Evolutionary conservation across 2,113 vertebrate species (phyloP), one percentile per base, ranked within the genome.

Genomic region (Nothoprocta perdicaria): DNA sequence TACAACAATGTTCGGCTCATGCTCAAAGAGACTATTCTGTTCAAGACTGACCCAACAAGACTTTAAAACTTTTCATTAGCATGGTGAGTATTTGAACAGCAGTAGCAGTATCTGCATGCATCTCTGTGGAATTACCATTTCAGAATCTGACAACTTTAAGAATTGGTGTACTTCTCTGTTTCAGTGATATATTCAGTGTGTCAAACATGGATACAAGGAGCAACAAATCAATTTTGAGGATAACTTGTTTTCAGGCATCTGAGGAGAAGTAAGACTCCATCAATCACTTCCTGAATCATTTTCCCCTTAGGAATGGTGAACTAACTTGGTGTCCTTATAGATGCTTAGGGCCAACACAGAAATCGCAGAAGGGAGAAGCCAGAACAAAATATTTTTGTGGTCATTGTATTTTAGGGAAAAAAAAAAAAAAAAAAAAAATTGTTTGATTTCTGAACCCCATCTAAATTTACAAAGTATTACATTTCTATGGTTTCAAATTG

Each of bases 191-290:
- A 72, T 91, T 80, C 92, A 68, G 41, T 72, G 33, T 91, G 87
- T 95, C 93, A 95, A 92, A 88, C 95, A 95, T 95, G 61, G 82
- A 90, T 90, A 89, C 85, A 94, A 92, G 82, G 89, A 95, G 88
- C 77, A 92, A 80, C 90, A 95, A 95, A 96, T 96, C 94, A 89
- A 80, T 96, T 96, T 94, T 91, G 61, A 78, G 79, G 84, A 87
- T 93, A 93, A 93, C 91, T 94, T 89, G 82, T 89, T 94, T 95
- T 94, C 92, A 93, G 92, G 84, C 90, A 90, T 90, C 92, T 93
- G 84, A 94, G 73, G 69, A 92, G 92, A 94, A 93, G 80, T 79
- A 78, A 94, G 81, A 93, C 72, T 93, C 92, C 89, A 94, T 95
- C 93, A 92, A 93, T 93, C 95, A 95, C 84, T 75, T 74, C 67